Evolutionary conservation across 1,140 invertebrate genomes (phyloP).

Genomic region (Conus ventricosus): DNA sequence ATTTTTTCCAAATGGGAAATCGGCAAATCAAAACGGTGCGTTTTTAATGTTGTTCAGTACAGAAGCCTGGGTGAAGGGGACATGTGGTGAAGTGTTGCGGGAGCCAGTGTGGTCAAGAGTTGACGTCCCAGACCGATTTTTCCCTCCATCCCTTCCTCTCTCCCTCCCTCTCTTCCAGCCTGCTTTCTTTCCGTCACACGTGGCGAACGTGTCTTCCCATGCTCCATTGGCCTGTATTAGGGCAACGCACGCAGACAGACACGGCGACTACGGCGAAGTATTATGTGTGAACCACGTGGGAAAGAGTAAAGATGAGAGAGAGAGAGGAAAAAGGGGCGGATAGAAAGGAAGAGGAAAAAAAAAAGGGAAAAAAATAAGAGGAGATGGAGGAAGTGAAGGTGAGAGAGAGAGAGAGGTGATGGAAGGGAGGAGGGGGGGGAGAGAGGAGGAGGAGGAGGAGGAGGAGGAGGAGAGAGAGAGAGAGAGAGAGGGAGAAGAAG

Average conservation of each 20-base stretch:
- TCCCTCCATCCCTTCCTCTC: no score
- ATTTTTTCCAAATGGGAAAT: no score
- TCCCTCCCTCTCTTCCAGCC: background rate
- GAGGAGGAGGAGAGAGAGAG: background rate
- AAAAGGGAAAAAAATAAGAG: background rate
- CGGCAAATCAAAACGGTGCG: no score
- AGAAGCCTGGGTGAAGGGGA: no score
- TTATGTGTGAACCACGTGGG: no score
- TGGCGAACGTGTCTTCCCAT: background rate
- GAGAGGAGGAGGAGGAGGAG: background rate
- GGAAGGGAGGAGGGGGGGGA: background rate
- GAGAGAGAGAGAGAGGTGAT: background rate
- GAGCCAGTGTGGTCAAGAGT: no score
- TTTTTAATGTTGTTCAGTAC: no score
- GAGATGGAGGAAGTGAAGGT: background rate
- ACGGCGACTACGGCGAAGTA: background rate
- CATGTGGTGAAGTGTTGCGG: no score
- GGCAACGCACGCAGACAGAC: background rate
- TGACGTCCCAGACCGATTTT: no score
- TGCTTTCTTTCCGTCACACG: background rate
- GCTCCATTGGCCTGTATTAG: no score
- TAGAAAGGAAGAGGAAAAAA: background rate
- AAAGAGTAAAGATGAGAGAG: background rate
- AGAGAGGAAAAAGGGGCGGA: background rate
- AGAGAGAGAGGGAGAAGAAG: background rate